Evolutionary conservation across 1,140 invertebrate species (phyloP).

Genomic region (Catajapyx aquilonaris): DNA sequence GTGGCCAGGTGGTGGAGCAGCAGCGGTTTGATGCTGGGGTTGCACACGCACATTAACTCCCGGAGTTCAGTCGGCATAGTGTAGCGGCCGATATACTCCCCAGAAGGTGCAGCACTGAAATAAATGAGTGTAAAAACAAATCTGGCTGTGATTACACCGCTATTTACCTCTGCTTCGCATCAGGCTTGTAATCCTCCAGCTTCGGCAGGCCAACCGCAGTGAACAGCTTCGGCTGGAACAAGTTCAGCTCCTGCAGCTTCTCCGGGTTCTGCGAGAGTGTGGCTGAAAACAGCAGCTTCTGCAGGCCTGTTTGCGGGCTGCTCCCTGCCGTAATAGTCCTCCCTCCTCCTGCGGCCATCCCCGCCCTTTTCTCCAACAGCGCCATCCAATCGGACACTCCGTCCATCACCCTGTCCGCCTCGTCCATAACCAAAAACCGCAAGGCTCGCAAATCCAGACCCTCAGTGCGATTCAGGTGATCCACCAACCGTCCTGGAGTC

Average conservation of each 20-base stretch:
- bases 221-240: constrained; percentile 84
- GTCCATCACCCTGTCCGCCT: constrained; percentile 85
- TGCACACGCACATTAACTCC: constrained; percentile 49
- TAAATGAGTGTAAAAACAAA: no score
- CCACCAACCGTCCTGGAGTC: constrained; percentile 78
- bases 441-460: constrained; percentile 66
- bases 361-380: constrained; percentile 26
- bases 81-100: constrained; percentile 47
- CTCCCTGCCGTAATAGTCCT: background rate
- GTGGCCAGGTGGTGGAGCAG: constrained; percentile 51
- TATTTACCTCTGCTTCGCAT: constrained; percentile 11
- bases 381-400: constrained; percentile 75
- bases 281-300: constrained; percentile 88
- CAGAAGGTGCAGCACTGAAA: constrained; percentile 11
- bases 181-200: background rate
- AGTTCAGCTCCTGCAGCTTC: constrained; percentile 60
- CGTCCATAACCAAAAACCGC: constrained; percentile 78
- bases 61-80: constrained; percentile 61
- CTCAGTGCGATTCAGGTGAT: constrained; percentile 68
- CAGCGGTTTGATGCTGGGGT: constrained; percentile 55
- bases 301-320: no score
- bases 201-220: constrained; percentile 35
- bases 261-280: constrained; percentile 91
- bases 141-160: no score
- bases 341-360: background rate